Evolutionary conservation across 2,888 invertebrate genomes (phyloP).

Genomic region (Smittia aterrima): DNA sequence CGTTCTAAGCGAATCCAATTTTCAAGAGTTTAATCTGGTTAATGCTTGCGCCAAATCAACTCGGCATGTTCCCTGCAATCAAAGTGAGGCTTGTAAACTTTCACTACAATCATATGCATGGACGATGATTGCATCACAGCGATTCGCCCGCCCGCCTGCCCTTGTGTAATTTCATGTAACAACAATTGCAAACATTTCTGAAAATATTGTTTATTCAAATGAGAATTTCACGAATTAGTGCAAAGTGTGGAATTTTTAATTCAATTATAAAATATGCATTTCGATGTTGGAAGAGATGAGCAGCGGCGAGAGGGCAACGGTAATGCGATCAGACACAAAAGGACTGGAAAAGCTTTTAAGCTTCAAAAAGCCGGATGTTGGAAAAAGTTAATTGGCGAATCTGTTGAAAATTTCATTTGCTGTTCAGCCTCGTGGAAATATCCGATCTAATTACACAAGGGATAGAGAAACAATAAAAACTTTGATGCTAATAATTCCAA

Average conservation of each 20-base stretch:
- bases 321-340: constrained; percentile 17
- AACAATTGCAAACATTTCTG: not conserved
- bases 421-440: not conserved
- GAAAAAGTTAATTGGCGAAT: constrained; percentile 30
- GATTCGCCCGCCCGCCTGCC: too few relatives aligned
- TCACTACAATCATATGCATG: too few relatives aligned
- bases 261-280: constrained; percentile 24
- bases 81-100: too few relatives aligned
- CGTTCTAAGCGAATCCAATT: too few relatives aligned
- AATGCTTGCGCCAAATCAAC: too few relatives aligned
- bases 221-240: constrained; percentile 12
- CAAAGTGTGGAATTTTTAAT: constrained; percentile 13
- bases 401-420: constrained; percentile 3
- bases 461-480: constrained; percentile 2
- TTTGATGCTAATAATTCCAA: not conserved
- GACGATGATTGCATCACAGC: too few relatives aligned
- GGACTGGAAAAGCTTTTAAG: constrained; percentile 21
- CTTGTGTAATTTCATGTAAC: not conserved
- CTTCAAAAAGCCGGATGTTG: not conserved
- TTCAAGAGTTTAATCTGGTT: too few relatives aligned
- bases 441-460: not conserved
- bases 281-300: not conserved
- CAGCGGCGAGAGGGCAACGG: not conserved
- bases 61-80: too few relatives aligned
- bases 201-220: constrained; percentile 23